Evolutionary conservation across 2,113 vertebrate genomes (phyloP), one percentile per base, ranked within the genome.

Genomic region (Passer domesticus): DNA sequence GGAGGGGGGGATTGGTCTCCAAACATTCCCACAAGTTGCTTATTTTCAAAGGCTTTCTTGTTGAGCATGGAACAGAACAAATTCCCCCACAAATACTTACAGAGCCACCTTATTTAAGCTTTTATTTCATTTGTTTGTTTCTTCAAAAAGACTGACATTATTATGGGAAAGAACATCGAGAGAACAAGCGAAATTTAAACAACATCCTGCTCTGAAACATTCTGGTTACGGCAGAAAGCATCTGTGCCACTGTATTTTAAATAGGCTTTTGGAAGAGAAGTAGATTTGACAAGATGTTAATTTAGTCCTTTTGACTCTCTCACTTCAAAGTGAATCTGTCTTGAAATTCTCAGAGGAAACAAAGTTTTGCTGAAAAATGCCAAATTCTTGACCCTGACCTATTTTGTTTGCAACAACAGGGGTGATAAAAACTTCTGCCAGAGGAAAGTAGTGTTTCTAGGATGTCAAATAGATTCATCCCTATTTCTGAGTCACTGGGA

Each of bases 201-300:
- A 84, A 39, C 70, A 68, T 78, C 83, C 83, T 93, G 77, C 79
- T 87, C 31, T 70, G 82, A 89, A 94, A 83, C 53, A n/a, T 25
- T n/a, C 77, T 60, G 35, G 64, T 97, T 92, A 93, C 52, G 33
- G 91, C 55, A 88, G 58, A 64, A 44, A 90, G 74, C 86, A 83
- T 59, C 75, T 86, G 64, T 55, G 56, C 43, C 83, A 27, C 25
- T 66, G 49, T 91, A 97, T 96, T 97, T 78, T 66, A 78, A 79
- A 90, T 1, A 84, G 47, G 55, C 31, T 83, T 93, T 92, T 73
- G 64, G 66, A 94, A 89, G 69, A 84, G 58, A 89, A 90, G 33
- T 66, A 87, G 25, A 50, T 85, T 70, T 85, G 68, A 76, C n/a
- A 87, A 90, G 39, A 58, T 74, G 83, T 89, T 80, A 92, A 60